Evolutionary conservation across 2,113 vertebrate species (phyloP).

Genomic region (Edolisoma coerulescens): DNA sequence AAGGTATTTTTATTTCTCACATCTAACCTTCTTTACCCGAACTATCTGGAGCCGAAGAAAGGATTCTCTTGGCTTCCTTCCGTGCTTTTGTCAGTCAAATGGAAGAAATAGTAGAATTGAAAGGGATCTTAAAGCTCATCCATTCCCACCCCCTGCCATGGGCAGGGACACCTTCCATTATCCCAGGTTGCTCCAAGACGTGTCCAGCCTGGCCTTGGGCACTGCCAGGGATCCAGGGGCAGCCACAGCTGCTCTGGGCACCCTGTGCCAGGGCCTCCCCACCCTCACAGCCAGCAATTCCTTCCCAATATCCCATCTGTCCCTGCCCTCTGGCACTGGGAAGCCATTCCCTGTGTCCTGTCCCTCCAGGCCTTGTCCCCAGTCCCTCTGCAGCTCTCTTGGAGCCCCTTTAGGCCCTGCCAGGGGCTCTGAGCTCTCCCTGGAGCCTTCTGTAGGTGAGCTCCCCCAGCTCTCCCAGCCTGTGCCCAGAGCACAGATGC

Average conservation of each 20-base stretch:
- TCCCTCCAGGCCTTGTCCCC: not conserved
- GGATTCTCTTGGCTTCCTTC: not conserved
- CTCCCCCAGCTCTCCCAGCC: not conserved
- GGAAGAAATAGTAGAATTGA: not conserved
- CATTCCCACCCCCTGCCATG: fast-evolving
- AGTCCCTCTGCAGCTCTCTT: not conserved
- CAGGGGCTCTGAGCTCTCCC: not conserved
- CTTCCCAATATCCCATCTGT: fast-evolving
- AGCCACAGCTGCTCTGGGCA: not conserved
- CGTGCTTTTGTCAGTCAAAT: not conserved
- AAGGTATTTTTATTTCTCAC: not conserved
- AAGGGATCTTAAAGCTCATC: not conserved
- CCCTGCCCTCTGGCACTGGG: not conserved
- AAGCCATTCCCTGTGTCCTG: not conserved
- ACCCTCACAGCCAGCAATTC: not conserved
- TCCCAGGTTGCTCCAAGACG: not conserved
- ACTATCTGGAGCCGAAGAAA: not conserved
- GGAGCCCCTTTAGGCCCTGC: not conserved
- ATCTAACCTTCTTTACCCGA: not conserved
- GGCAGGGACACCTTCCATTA: fast-evolving
- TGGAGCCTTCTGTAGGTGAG: not conserved
- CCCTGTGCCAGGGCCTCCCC: not conserved
- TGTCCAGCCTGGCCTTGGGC: fast-evolving
- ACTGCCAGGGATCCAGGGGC: not conserved
- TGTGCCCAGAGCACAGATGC: not conserved